Evolutionary conservation across 2,797 vertebrate species (phyloP).

Genomic region (Pseudopleuronectes americanus): DNA sequence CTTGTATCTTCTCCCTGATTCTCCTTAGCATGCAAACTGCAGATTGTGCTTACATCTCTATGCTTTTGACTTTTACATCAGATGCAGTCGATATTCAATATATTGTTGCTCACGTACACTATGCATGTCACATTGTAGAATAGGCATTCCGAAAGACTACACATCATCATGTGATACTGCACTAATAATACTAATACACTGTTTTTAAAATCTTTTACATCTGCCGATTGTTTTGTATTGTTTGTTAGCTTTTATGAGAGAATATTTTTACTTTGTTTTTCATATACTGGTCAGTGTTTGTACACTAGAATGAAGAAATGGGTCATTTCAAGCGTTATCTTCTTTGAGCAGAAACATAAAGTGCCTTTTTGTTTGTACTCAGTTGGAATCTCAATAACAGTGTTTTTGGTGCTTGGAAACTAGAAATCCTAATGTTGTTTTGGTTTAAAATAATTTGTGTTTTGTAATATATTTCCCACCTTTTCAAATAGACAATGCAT

Average conservation of each 20-base stretch:
- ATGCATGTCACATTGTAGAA: conserved; percentile 77
- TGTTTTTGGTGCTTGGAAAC: conserved; percentile 43
- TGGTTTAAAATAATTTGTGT: conserved; percentile 34
- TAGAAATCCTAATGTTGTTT: conserved; percentile 33
- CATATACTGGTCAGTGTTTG: conserved; percentile 47
- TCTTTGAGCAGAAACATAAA: conserved; percentile 66
- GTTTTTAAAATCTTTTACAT: conserved; percentile 61
- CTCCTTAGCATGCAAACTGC: conserved; percentile 46
- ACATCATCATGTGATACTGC: conserved; percentile 62
- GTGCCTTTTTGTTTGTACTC: conserved; percentile 81
- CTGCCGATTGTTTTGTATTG: conserved; percentile 58
- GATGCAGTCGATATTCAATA: conserved; percentile 52
- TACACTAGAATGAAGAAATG: conserved; percentile 52
- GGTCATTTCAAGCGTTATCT: conserved; percentile 38
- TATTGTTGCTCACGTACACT: conserved; percentile 62
- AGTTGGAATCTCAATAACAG: conserved; percentile 37
- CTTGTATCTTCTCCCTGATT: conserved; percentile 30
- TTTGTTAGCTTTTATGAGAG: conserved; percentile 55
- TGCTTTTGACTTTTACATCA: conserved; percentile 38
- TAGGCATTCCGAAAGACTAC: conserved; percentile 75
- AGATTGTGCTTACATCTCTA: conserved; percentile 54
- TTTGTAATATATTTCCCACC: conserved; percentile 37
- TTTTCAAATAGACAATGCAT: conserved; percentile 34
- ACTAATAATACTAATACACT: conserved; percentile 70
- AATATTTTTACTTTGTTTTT: conserved; percentile 61